A percentile compares a stretch with the other conserved stretches of the same genome.
phyloP scores from a whole-genome alignment of 2,797 vertebrate genomes.

The Pantherophis alleghaniensis region DNA sequence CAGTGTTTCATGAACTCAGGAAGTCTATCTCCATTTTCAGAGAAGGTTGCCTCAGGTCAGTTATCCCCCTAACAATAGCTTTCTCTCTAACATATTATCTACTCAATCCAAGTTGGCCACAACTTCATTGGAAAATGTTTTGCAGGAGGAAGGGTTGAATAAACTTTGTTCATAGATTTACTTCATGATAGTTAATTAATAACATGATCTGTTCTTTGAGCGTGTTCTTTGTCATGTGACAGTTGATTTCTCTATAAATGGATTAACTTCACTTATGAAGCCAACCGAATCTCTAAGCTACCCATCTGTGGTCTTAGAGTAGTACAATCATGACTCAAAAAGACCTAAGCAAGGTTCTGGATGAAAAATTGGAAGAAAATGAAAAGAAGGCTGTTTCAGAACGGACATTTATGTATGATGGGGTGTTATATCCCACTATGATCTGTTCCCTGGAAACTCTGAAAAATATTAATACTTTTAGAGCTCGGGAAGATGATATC shows the following conservation, averaged over 20 bases:
- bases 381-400: not conserved
- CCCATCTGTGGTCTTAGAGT: not conserved
- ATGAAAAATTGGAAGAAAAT: not conserved
- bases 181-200: not conserved
- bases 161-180: not conserved
- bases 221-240: not conserved
- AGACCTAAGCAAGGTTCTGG: not conserved
- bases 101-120: not conserved
- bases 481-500: conserved; percentile 18
- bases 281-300: not conserved
- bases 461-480: conserved; percentile 18
- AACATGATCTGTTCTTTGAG: not conserved
- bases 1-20: not conserved
- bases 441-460: not conserved
- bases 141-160: not conserved
- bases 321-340: not conserved
- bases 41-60: not conserved
- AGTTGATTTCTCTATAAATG: not conserved
- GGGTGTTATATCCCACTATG: not conserved
- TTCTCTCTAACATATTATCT: not conserved
- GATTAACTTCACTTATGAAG: not conserved
- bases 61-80: not conserved
- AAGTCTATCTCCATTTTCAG: not conserved
- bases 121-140: not conserved
- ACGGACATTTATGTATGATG: not conserved